Evolutionary conservation across 1,140 invertebrate genomes (phyloP).

Genomic region (Antheraea pernyi): DNA sequence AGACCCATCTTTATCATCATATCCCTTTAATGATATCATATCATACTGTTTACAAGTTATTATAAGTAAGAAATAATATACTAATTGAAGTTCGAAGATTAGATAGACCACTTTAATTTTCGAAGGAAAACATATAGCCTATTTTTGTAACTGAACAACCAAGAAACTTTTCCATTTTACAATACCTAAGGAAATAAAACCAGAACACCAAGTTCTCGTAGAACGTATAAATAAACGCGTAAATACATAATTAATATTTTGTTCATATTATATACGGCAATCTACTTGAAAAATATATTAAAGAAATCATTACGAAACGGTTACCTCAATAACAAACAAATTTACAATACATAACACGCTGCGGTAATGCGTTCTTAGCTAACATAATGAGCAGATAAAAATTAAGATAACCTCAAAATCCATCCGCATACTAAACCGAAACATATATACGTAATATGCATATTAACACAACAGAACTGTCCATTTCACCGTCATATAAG

Average conservation of each 20-base stretch:
- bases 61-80: no score
- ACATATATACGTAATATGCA: constrained; percentile 18
- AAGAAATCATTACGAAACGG: neutral
- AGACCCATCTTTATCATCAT: no score
- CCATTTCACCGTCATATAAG: neutral
- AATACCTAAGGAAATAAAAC: no score
- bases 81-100: no score
- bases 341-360: constrained; percentile 9
- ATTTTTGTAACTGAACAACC: no score
- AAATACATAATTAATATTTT: neutral
- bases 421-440: constrained; percentile 41
- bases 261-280: neutral
- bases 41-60: no score
- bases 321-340: constrained; percentile 1
- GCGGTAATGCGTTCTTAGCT: neutral
- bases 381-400: constrained; percentile 6
- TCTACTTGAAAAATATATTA: neutral
- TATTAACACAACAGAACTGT: neutral
- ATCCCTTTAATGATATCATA: no score
- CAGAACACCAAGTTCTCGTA: neutral
- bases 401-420: constrained; percentile 46
- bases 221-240: neutral
- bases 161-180: no score
- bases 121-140: no score
- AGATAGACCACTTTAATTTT: no score